Base-by-base conservation (phyloP, 2,797 vertebrate genomes). In the Myiotriccus ornatus region DNA sequence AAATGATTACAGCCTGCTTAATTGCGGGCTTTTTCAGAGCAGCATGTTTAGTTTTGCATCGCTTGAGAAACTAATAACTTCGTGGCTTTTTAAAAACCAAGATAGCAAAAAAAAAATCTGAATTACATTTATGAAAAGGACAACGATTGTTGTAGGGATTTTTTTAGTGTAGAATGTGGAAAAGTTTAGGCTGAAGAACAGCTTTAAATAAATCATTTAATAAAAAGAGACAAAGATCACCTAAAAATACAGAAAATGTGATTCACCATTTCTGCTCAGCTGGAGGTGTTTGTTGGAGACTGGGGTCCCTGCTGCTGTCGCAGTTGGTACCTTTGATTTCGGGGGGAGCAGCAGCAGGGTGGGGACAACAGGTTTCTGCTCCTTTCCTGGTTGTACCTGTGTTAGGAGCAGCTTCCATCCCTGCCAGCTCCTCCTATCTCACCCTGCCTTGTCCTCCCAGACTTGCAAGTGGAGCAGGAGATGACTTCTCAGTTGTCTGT, bases 1-100 rank as follows among this genome's bases (percentile, higher is more conserved):
- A 88, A 94, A 90, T 84, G 21, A 96, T 96, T 94, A 74, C 39
- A 94, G 92, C 37, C 55, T 83, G 73, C 70, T 56, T 95, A 95
- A 95, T 97, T 96, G 93, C 6, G 41, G 90, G 47, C 89, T 85
- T 87, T 87, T 74, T 88, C 93, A 89, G 82, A 92, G 84, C 89
- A 71, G 70, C 73, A 5, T 84, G 86, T 95, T 97, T 96, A 80
- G 91, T 96, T 96, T 94, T 96, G 89, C 94, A 93, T 84, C 78
- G 20, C 71, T 90, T 93, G 56, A 91, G 80, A 86, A 96, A 88
- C 76, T 47, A 95, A 89, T 91, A 50, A 69, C 57, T 95, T 63
- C 9, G 2, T 65, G 73, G n/a, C 57, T 92, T 83, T 94, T 78
- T 22, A n/a, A 74, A 95, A 95, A 93, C 47, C 55, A 55, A 69